Evolutionary conservation across 2,888 invertebrate genomes (phyloP).

Genomic region (Conus canariensis): DNA sequence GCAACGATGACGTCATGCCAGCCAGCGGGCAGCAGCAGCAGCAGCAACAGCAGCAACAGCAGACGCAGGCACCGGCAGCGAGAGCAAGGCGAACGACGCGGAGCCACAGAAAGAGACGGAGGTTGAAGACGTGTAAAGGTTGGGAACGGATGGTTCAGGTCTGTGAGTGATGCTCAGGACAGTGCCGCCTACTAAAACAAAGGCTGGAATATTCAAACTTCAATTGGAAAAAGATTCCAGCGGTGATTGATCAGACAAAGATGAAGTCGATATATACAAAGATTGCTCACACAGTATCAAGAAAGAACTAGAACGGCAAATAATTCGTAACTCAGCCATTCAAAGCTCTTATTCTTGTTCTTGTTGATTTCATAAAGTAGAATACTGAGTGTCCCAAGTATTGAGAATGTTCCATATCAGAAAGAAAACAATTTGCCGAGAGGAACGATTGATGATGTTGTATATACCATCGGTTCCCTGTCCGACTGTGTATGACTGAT

Average conservation of each 20-base stretch:
- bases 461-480: not conserved
- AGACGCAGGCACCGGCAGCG: not conserved
- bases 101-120: not conserved
- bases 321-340: too few species aligned
- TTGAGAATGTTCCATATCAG: not conserved
- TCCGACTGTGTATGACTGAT: not conserved
- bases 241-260: not conserved
- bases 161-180: not conserved
- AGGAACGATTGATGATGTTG: too few species aligned
- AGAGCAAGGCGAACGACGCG: not conserved
- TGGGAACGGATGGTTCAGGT: not conserved
- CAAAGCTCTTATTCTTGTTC: too few species aligned
- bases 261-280: too few species aligned
- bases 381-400: too few species aligned
- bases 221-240: not conserved
- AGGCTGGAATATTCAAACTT: not conserved
- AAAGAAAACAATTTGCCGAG: not conserved
- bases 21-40: not conserved
- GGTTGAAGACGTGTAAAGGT: not conserved
- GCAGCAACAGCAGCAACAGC: constrained; percentile 2
- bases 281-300: too few species aligned
- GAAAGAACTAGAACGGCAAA: too few species aligned
- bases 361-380: too few species aligned
- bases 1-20: constrained; percentile 18
- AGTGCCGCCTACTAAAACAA: not conserved